phyloP scores from a whole-genome alignment of 2,888 invertebrate species.

The Acleris sparsana region DNA sequence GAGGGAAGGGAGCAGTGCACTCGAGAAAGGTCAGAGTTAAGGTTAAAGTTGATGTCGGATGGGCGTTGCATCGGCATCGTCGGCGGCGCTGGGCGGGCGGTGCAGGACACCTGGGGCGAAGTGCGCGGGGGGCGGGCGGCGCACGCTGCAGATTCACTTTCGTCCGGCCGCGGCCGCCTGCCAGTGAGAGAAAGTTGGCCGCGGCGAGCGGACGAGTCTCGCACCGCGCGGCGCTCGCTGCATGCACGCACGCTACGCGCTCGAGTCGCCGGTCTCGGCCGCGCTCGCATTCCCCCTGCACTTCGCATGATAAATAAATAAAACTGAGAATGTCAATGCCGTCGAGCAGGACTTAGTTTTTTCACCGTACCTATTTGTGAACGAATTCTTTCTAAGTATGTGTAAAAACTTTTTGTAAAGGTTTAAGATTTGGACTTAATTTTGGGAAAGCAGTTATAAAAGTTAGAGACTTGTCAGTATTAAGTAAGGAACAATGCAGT shows the following conservation, averaged over 20 bases:
- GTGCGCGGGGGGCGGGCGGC: conserved; percentile 58
- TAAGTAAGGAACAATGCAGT: conserved; percentile 70
- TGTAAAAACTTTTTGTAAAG: conserved; percentile 44
- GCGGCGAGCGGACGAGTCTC: conserved; percentile 81
- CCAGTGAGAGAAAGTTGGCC: conserved; percentile 84
- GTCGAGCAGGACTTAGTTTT: conserved; percentile 50
- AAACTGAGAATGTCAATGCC: conserved; percentile 54
- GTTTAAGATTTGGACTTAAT: neutral
- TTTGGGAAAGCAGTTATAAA: neutral
- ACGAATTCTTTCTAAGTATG: conserved; percentile 48
- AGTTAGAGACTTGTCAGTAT: conserved; percentile 46
- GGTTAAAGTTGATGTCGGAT: conserved; percentile 78
- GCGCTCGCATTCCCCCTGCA: conserved; percentile 50
- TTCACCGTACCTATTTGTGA: conserved; percentile 45
- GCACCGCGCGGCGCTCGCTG: conserved; percentile 71
- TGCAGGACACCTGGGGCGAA: conserved; percentile 52
- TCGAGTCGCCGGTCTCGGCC: conserved; percentile 47
- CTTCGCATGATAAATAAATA: conserved; percentile 44
- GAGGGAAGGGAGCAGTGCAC: conserved; percentile 74
- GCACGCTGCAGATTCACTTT: conserved; percentile 82
- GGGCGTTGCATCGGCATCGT: conserved; percentile 59
- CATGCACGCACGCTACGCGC: conserved; percentile 67
- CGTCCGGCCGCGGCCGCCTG: conserved; percentile 77
- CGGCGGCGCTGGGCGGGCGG: conserved; percentile 53
- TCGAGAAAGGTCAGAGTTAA: conserved; percentile 78